Percentiles rank a stretch among this genome's conserved stretches.
Conservation (phyloP, 1,140 invertebrate genomes). For the Meloidogyne exigua region DNA sequence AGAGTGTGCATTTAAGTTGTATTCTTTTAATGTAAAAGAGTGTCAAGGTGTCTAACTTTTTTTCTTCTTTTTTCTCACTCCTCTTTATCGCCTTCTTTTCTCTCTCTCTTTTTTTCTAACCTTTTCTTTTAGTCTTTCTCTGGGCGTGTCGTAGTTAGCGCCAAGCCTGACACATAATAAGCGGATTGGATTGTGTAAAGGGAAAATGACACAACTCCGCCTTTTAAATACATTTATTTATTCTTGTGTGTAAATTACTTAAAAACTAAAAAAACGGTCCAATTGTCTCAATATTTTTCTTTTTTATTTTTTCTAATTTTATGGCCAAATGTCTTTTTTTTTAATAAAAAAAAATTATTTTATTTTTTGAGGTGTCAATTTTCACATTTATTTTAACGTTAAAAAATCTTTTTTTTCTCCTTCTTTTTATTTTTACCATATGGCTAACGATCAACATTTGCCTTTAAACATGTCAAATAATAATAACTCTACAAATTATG, state of each 20-base stretch:
- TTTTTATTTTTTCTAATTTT: background rate
- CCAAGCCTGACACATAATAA: conserved; percentile 25
- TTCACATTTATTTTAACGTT: background rate
- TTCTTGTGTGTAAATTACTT: background rate
- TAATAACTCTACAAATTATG: background rate
- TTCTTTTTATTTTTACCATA: conserved; percentile 1
- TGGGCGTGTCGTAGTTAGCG: conserved; percentile 19
- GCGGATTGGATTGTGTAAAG: conserved; percentile 21
- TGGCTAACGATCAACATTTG: background rate
- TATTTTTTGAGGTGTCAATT: conserved; percentile 15
- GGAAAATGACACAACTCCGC: background rate
- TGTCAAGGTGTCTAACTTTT: background rate
- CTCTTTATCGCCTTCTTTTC: background rate
- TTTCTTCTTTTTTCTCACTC: background rate
- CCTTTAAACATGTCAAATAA: background rate
- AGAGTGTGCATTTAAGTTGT: background rate
- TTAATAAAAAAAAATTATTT: no score
- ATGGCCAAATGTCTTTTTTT: background rate
- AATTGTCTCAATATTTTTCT: conserved; percentile 1
- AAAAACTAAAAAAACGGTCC: background rate
- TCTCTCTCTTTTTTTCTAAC: background rate
- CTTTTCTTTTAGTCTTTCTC: no score
- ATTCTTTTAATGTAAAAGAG: background rate
- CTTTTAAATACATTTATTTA: background rate
- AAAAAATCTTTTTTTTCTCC: background rate